Percentiles rank a stretch among this genome's conserved stretches.
These are phyloP conservation scores for Cyprinodon diabolis DNA, from an alignment of 2,797 vertebrate species.

Conservation along the genomic window DNA sequence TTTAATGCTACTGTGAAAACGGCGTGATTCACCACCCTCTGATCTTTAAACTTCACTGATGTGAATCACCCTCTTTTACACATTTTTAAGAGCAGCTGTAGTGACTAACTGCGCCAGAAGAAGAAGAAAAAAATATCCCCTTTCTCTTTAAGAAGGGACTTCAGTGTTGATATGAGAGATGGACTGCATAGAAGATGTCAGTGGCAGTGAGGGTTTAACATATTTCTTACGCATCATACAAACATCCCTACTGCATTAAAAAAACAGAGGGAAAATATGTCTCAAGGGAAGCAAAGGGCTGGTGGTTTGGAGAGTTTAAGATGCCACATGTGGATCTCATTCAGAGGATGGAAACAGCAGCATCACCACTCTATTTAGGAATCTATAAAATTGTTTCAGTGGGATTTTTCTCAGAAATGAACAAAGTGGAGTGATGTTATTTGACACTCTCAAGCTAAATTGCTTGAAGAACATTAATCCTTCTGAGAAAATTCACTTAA, in stretches of 20 bases:
- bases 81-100: slow-evolving; percentile 61
- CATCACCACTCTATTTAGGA: slow-evolving; percentile 51
- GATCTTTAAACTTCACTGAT: slow-evolving; percentile 68
- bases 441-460: slow-evolving; percentile 11
- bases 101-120: slow-evolving; percentile 52
- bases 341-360: slow-evolving; percentile 63
- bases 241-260: slow-evolving; percentile 29
- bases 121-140: slow-evolving; percentile 30
- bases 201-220: slow-evolving; percentile 44
- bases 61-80: slow-evolving; percentile 65
- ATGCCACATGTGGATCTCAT: slow-evolving; percentile 73
- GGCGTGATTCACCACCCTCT: slow-evolving; percentile 65
- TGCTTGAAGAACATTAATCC: neutral
- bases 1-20: slow-evolving; percentile 61
- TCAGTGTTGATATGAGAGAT: slow-evolving; percentile 61
- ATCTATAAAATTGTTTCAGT: slow-evolving; percentile 43
- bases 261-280: slow-evolving; percentile 35
- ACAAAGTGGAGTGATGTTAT: slow-evolving; percentile 33
- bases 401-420: slow-evolving; percentile 46
- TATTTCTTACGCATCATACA: slow-evolving; percentile 33
- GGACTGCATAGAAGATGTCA: slow-evolving; percentile 44
- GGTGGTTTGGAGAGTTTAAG: slow-evolving; percentile 58
- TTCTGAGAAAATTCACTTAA: slow-evolving; percentile 16
- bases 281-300: slow-evolving; percentile 48
- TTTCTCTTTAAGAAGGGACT: slow-evolving; percentile 51